A percentile compares a stretch with the other conserved stretches of the same genome.
Evolutionary conservation across 2,888 invertebrate species (phyloP).

Genomic region (Coecobrya sp.): DNA sequence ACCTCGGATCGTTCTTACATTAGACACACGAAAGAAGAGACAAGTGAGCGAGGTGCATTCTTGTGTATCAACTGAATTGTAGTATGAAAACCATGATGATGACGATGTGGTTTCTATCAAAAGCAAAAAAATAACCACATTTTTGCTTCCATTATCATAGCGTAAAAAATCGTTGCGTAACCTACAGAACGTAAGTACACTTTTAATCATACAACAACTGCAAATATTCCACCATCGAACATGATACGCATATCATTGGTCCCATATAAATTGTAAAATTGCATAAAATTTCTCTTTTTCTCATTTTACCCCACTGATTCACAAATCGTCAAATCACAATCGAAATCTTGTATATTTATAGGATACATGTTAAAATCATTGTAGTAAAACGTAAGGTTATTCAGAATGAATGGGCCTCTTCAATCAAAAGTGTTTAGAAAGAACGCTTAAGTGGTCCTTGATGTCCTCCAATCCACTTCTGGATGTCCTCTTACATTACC

Average conservation of each 20-base stretch:
- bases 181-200: background rate
- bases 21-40: background rate
- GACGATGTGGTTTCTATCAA: conserved; percentile 61
- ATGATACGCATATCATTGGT: too few species aligned
- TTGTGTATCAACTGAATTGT: conserved; percentile 67
- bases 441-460: background rate
- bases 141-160: conserved; percentile 47
- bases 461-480: background rate
- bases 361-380: too few species aligned
- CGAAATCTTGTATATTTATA: too few species aligned
- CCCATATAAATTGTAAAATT: background rate
- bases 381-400: too few species aligned
- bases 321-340: background rate
- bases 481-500: background rate
- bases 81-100: conserved; percentile 46
- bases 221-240: background rate
- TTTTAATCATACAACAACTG: background rate
- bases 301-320: background rate
- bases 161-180: conserved; percentile 17
- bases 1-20: background rate
- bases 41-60: conserved; percentile 53
- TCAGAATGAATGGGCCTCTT: background rate
- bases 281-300: background rate
- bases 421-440: background rate
- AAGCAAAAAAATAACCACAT: background rate